Percentiles rank a stretch among this genome's conserved stretches.
Evolutionary conservation across 2,113 vertebrate species (phyloP).

Genomic region (Anthoscopus minutus): DNA sequence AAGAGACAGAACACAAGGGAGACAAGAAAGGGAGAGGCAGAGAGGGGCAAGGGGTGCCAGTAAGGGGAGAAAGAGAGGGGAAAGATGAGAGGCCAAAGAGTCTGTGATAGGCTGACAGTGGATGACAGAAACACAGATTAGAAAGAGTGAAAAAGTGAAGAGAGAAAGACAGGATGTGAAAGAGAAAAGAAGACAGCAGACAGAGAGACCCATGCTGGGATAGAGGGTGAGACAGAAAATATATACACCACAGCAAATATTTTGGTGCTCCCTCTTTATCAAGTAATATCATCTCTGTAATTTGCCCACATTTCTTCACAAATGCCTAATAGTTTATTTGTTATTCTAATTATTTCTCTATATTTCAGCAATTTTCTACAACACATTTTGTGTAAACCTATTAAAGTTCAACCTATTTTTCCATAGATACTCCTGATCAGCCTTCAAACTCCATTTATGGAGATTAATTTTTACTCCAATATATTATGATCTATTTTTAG

Average conservation of each 20-base stretch:
- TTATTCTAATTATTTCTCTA: neutral
- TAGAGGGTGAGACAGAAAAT: neutral
- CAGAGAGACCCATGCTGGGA: neutral
- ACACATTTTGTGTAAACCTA: neutral
- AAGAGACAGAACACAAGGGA: neutral
- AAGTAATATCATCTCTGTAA: neutral
- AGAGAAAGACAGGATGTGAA: neutral
- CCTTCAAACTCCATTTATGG: neutral
- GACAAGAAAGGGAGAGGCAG: neutral
- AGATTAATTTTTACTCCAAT: neutral
- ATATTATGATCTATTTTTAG: neutral
- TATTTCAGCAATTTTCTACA: neutral
- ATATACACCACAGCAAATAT: neutral
- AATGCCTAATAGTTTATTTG: neutral
- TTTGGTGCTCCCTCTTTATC: neutral
- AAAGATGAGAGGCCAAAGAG: neutral
- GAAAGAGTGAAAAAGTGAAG: neutral
- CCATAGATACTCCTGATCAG: neutral
- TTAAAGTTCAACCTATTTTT: neutral
- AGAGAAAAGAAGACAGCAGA: neutral
- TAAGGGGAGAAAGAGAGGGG: neutral
- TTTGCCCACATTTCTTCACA: neutral
- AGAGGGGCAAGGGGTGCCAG: fast-evolving
- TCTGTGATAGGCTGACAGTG: neutral
- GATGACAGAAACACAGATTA: neutral